Evolutionary conservation across 2,888 invertebrate species (phyloP), one percentile per base, ranked within the genome.

Genomic region (Andrena haemorrhoa): DNA sequence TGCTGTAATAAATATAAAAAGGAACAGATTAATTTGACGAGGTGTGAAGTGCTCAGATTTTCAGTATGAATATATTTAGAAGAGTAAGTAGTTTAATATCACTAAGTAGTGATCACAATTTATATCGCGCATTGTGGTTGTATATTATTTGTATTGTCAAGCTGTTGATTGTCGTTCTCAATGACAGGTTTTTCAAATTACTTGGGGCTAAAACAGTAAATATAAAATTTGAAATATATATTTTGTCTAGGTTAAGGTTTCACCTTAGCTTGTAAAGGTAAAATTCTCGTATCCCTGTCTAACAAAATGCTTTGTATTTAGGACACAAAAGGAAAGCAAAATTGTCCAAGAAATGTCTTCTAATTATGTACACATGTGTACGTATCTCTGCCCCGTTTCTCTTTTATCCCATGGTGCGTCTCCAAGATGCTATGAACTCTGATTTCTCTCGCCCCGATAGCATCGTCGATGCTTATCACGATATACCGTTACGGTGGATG

Each of bases 381-480:
- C 69, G n/a, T 35, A 20, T 16, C 53, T 47, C 2, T 53, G 16
- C 12, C 5, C 6, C 4, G 23, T 33, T 23, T 29, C 16, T 8
- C 31, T 56, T 78, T 70, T 31, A 53, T 71, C 60, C 31, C 8
- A 16, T 33, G 41, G 47, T 53, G 20, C 4, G 31, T 35, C 60
- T 70, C 23, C 23, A 10, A n/a, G 29, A 0, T 49, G 3, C 31
- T 23, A 5, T 26, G 16, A 26, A 53, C 74, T 41, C 31, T 60
- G 8, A 49, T 70, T 70, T 65, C 77, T 53, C 53, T 8, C 12
- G 16, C 4, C 41, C 23, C 2, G 68, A 74, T 78, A 63, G 23
- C 31, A 53, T 33, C 33, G 7, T 5, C 26, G 49, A 75, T 58
- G 77, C 33, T 71, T 79, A 79, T 79, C 79, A 33, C 8, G 23